These are phyloP conservation scores for Ostrea denselamellosa DNA, from an alignment of 1,140 invertebrate species.

Conservation along the genomic window DNA sequence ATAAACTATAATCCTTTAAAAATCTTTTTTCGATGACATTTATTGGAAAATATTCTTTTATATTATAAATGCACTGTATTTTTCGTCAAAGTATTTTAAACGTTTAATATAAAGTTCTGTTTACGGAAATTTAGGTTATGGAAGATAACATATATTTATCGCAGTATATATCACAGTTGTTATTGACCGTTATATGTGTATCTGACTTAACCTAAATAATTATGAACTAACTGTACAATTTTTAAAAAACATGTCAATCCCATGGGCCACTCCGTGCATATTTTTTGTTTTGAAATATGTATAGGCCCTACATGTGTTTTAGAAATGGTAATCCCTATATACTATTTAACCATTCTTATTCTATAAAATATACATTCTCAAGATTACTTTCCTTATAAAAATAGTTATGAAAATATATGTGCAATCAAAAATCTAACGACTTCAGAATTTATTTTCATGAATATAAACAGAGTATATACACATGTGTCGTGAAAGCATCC, in stretches of 20 bases:
- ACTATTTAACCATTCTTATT: background rate
- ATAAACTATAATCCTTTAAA: background rate
- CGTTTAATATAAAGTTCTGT: background rate
- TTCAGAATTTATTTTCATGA: background rate
- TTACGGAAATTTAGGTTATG: conserved; percentile 9
- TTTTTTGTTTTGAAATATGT: background rate
- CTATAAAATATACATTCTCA: background rate
- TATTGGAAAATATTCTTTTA: background rate
- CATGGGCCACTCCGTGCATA: background rate
- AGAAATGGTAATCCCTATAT: background rate
- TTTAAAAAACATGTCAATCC: background rate
- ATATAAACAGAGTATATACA: too few relatives aligned
- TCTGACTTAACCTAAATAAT: background rate
- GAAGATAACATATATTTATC: background rate
- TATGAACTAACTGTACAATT: background rate
- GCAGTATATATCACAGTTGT: background rate
- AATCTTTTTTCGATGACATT: background rate
- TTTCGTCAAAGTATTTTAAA: background rate
- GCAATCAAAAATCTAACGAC: background rate
- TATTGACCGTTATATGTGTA: background rate
- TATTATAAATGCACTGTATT: background rate
- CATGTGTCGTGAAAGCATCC: too few relatives aligned
- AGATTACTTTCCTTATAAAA: background rate
- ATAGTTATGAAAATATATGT: background rate
- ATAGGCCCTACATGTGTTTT: background rate